Conservation (phyloP, 2,888 invertebrate genomes). For the Thyatira batis region DNA sequence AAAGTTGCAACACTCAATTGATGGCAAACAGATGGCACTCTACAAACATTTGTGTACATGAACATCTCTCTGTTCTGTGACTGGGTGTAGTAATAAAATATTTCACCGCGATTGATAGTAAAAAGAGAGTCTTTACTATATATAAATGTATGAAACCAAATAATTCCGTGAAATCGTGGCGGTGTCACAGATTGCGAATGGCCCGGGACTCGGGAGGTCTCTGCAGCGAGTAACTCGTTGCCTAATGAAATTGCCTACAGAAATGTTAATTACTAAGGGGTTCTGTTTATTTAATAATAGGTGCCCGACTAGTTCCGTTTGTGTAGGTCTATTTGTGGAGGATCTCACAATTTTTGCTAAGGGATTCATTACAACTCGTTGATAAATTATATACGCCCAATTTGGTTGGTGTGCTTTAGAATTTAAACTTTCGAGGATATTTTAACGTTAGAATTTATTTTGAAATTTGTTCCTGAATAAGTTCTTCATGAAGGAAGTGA, state of each 20-base stretch:
- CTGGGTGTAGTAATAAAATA: no score
- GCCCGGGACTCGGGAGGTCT: conserved; percentile 16
- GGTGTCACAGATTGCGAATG: conserved; percentile 17
- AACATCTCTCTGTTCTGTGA: no score
- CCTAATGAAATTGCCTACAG: conserved; percentile 49
- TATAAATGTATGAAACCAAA: neutral
- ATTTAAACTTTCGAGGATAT: neutral
- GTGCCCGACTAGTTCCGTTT: conserved; percentile 46
- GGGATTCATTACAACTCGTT: conserved; percentile 14
- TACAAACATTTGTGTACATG: no score
- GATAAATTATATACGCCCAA: neutral
- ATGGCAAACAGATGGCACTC: no score
- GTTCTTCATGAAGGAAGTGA: no score
- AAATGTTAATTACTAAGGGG: conserved; percentile 52
- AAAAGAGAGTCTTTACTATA: neutral
- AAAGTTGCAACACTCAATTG: no score
- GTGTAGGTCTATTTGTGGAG: conserved; percentile 51
- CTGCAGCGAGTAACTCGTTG: conserved; percentile 33
- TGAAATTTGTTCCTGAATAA: no score
- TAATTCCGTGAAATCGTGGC: conserved; percentile 18
- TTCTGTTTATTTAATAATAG: conserved; percentile 54
- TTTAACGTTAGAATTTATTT: no score
- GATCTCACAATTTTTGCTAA: conserved; percentile 39
- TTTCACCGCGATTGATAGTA: neutral
- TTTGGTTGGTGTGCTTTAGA: neutral